Evolutionary conservation across 2,113 vertebrate species (phyloP).

Genomic region (Echinops telfairi): DNA sequence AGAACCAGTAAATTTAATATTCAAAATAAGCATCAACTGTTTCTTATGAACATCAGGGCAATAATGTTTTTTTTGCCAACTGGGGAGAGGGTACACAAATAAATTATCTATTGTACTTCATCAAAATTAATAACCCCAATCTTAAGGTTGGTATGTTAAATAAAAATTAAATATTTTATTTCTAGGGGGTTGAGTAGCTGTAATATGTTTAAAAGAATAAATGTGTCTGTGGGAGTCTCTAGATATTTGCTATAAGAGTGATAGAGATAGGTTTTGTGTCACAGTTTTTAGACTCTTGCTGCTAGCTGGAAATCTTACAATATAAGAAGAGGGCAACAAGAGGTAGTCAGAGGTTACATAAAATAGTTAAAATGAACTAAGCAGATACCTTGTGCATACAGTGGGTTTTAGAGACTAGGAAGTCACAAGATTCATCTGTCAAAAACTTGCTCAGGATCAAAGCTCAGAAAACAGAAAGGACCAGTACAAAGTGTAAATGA

Average conservation of each 20-base stretch:
- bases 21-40: slow-evolving; percentile 70
- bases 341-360: not conserved
- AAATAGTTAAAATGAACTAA: not conserved
- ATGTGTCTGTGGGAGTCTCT: not conserved
- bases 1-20: slow-evolving; percentile 29
- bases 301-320: not conserved
- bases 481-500: no score
- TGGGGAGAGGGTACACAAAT: not conserved
- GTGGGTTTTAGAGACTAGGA: not conserved
- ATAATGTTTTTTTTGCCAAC: not conserved
- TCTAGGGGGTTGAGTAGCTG: slow-evolving; percentile 49
- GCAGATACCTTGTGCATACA: not conserved
- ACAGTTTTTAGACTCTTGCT: not conserved
- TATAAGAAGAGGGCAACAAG: accelerated
- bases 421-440: not conserved
- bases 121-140: slow-evolving; percentile 55
- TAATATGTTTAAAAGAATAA: slow-evolving; percentile 24
- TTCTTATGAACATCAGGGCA: slow-evolving; percentile 68
- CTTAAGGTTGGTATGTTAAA: slow-evolving; percentile 62
- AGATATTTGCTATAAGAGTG: slow-evolving; percentile 24
- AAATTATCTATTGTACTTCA: slow-evolving; percentile 36
- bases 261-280: not conserved
- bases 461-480: no score
- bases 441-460: not conserved
- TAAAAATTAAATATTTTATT: slow-evolving; percentile 53